Evolutionary conservation across 92 coral and sea anemone genomes (phyloP), one percentile per base, ranked within the genome.

Genomic region (Phenganax stokvisi): DNA sequence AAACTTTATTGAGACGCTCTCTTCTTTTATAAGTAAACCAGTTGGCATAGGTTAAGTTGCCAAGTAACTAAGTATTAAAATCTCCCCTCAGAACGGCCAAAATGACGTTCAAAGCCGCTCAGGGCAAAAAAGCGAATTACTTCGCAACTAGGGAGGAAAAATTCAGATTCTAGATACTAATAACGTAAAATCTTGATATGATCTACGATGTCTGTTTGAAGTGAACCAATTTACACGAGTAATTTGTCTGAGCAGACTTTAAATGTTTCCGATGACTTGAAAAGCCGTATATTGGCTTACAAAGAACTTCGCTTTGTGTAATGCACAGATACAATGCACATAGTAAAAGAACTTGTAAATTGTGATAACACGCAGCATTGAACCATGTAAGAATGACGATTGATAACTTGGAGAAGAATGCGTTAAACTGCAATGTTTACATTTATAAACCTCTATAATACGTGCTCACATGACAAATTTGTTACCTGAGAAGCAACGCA

Each of bases 31-130:
- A 68, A 68, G 20, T 53, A 68, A 68, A 68, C 52, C 73, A 30
- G 10, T n/a, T 10, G 73, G 73, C 31, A 12, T 30, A 30, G 73
- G 73, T 68, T 30, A 52, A 6, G 52, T 68, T 68, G 73, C 73
- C 54, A 30, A 52, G 73, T 68, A 37, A 29, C 73, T 8, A 30
- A 68, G 37, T 37, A 53, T 68, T 6, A 68, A 30, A 0, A 30
- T 16, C 53, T 29, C 0, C 47, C 47, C 47, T 37, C 47, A 37
- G 47, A 37, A 37, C 2, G 47, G 5, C 47, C 5, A 37, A 37
- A 37, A 37, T 37, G 47, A 37, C 47, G 47, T 37, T 37, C 47
- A 37, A 37, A 1, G 47, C 47, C 47, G 47, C 5, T 37, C 47
- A 37, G 47, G 47, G 47, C 73, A 16, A 30, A 10, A 30, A 51